These are phyloP conservation scores for Trypoxylon attenuatum DNA, from an alignment of 2,888 invertebrate genomes.

Conservation along the genomic window DNA sequence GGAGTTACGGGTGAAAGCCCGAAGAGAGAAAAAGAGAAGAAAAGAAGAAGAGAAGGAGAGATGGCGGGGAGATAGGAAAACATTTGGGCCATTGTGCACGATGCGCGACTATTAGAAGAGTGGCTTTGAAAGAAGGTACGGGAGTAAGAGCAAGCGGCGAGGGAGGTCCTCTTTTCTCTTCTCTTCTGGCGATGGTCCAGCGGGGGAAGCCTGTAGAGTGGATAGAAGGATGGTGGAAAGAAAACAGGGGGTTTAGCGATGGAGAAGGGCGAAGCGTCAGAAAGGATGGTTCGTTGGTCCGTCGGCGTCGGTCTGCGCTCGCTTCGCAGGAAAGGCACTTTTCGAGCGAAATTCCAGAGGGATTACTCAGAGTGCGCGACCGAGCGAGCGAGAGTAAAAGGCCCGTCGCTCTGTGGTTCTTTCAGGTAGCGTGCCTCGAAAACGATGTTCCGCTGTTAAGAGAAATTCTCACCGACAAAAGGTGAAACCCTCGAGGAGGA, in stretches of 20 bases:
- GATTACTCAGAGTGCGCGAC: conserved; percentile 54
- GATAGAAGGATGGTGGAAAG: conserved; percentile 10
- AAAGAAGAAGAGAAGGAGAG: no score
- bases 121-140: no score
- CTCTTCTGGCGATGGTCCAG: conserved; percentile 29
- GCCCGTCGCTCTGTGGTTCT: conserved; percentile 12
- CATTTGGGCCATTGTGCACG: no score
- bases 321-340: conserved; percentile 47
- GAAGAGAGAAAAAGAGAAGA: no score
- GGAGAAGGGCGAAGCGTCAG: no score
- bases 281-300: no score
- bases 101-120: no score
- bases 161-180: conserved; percentile 21
- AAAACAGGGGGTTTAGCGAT: neutral
- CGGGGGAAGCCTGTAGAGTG: neutral
- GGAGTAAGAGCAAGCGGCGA: conserved; percentile 9
- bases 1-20: no score
- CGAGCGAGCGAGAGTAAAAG: conserved; percentile 28
- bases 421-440: conserved; percentile 32
- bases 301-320: no score
- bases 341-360: conserved; percentile 64
- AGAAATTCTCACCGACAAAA: conserved; percentile 30
- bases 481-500: conserved; percentile 24
- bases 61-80: no score
- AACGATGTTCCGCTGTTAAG: conserved; percentile 14